Conservation (phyloP, 1,140 invertebrate species). For the Drosophila malerkotliana region DNA sequence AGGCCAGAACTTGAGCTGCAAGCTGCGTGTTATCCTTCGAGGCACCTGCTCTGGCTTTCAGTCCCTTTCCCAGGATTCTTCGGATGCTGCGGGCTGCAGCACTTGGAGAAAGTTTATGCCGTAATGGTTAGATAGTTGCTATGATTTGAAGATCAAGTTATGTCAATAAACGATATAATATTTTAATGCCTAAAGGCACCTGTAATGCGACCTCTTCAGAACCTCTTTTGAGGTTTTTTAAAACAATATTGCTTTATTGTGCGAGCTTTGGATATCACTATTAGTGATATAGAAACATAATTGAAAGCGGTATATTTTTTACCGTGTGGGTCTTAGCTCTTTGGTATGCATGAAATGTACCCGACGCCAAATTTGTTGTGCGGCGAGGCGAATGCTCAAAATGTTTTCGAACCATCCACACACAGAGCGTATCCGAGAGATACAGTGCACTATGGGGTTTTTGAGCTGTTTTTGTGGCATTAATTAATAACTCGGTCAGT, state of each 20-base stretch:
- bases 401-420: slow-evolving; percentile 54
- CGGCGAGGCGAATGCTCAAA: slow-evolving; percentile 81
- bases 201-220: too few species aligned
- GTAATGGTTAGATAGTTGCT: not conserved
- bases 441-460: too few species aligned
- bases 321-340: slow-evolving; percentile 58
- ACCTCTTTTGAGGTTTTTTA: not conserved
- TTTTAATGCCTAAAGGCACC: too few species aligned
- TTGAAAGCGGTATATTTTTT: not conserved
- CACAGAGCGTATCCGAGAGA: slow-evolving; percentile 23
- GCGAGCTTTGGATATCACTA: too few species aligned
- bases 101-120: not conserved
- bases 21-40: slow-evolving; percentile 70
- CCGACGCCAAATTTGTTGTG: slow-evolving; percentile 81
- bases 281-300: not conserved
- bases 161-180: not conserved
- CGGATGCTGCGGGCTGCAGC: slow-evolving; percentile 1
- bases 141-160: not conserved
- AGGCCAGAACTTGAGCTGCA: slow-evolving; percentile 44
- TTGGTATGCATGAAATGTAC: slow-evolving; percentile 82
- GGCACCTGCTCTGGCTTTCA: slow-evolving; percentile 65
- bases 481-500: too few species aligned
- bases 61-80: slow-evolving; percentile 27
- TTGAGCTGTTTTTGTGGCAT: too few species aligned
- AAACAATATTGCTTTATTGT: too few species aligned